A percentile compares a stretch with the other conserved stretches of the same genome.
Evolutionary conservation across 2,113 vertebrate genomes (phyloP).

Genomic region (Pomatostomus ruficeps): DNA sequence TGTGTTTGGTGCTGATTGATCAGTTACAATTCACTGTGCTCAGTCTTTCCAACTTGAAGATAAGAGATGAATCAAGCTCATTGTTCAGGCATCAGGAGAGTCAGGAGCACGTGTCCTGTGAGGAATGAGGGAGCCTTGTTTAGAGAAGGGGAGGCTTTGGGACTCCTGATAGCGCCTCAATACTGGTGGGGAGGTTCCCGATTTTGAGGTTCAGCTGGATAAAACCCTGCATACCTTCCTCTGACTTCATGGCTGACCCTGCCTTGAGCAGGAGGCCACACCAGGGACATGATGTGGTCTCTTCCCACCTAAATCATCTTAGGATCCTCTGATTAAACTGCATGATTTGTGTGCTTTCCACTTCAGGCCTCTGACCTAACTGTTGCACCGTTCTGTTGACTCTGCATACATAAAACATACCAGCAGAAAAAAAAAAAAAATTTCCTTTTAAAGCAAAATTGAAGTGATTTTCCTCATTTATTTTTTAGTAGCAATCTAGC

Average conservation of each 20-base stretch:
- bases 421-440: neutral
- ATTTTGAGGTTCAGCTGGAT: neutral
- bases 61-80: neutral
- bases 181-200: fast-evolving
- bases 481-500: neutral
- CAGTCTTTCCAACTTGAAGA: neutral
- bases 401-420: neutral
- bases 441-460: neutral
- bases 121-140: neutral
- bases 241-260: neutral
- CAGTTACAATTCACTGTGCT: neutral
- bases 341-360: neutral
- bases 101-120: neutral
- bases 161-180: fast-evolving
- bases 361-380: neutral
- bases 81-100: neutral
- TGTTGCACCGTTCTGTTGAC: neutral
- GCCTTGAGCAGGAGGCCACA: neutral
- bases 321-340: neutral
- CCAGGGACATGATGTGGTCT: neutral
- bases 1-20: neutral
- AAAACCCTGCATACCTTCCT: neutral
- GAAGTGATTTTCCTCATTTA: neutral
- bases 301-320: neutral
- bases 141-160: neutral